A percentile compares a stretch with the other conserved stretches of the same genome.
phyloP scores from a whole-genome alignment of 1,140 invertebrate species.

The Hylaeus anthracinus region DNA sequence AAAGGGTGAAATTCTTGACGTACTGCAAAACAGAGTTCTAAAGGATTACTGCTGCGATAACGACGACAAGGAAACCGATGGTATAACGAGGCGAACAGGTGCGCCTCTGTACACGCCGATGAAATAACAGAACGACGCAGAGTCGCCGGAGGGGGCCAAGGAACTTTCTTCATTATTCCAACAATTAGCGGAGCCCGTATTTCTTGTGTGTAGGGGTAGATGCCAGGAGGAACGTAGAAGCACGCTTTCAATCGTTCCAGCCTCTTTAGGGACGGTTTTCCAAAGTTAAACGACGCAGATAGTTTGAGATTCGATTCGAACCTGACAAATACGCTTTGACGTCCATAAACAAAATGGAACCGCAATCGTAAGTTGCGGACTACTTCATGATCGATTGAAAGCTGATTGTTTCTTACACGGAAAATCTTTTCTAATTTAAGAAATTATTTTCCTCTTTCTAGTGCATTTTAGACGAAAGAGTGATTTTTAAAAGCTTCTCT shows the following conservation, averaged over 20 bases:
- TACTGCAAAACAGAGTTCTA: constrained; percentile 31
- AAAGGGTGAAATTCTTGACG: constrained; percentile 52
- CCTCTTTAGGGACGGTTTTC: background rate
- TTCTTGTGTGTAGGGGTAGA: constrained; percentile 61
- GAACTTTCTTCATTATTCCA: constrained; percentile 75
- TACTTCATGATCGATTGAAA: background rate
- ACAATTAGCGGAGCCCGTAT: constrained; percentile 72
- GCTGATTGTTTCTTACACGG: background rate
- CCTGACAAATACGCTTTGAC: background rate
- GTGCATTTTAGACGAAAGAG: no score
- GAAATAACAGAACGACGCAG: constrained; percentile 51
- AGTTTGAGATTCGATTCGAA: background rate
- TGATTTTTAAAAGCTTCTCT: no score
- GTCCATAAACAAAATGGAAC: background rate
- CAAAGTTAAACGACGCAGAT: background rate
- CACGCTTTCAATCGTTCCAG: constrained; percentile 16
- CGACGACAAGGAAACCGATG: constrained; percentile 21
- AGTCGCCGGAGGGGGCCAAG: constrained; percentile 1
- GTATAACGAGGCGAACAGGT: constrained; percentile 51
- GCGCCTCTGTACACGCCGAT: constrained; percentile 46
- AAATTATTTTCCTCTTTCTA: no score
- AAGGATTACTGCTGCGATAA: constrained; percentile 42
- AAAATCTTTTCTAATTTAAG: no score
- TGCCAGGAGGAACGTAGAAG: background rate
- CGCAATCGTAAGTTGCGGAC: background rate